A percentile compares a stretch with the other conserved stretches of the same genome.
Conservation (phyloP, 2,113 vertebrate genomes). For the Picathartes gymnocephalus region DNA sequence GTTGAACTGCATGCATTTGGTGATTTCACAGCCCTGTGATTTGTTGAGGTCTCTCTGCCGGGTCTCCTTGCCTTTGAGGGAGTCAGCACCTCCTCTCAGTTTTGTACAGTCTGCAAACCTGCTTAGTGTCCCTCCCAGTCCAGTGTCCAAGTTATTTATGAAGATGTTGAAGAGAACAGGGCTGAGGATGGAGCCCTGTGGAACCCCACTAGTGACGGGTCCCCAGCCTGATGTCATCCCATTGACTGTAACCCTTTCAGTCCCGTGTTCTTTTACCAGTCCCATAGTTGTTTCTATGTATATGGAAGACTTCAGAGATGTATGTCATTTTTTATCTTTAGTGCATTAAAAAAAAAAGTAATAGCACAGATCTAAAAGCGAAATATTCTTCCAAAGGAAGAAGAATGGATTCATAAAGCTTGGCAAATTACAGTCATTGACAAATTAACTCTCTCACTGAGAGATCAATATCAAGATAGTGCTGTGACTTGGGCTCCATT, state of each 20-base stretch:
- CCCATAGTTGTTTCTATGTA: not conserved
- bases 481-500: constrained; percentile 30
- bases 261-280: not conserved
- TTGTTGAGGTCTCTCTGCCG: not conserved
- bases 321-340: constrained; percentile 40
- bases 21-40: not conserved
- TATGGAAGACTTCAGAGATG: not conserved
- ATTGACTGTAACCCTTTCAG: not conserved
- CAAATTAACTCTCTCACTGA: constrained; percentile 56
- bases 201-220: not conserved
- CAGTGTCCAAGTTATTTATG: not conserved
- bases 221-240: not conserved
- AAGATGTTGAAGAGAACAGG: not conserved
- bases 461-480: constrained; percentile 57
- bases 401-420: constrained; percentile 64
- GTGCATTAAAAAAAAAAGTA: constrained; percentile 14
- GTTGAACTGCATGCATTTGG: not conserved
- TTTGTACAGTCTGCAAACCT: not conserved
- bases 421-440: constrained; percentile 64
- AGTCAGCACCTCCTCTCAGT: not conserved
- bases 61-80: not conserved
- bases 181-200: not conserved
- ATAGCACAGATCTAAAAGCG: constrained; percentile 20
- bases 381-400: constrained; percentile 51
- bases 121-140: not conserved